phyloP scores from a whole-genome alignment of 2,888 invertebrate species.

The Sesia apiformis region DNA sequence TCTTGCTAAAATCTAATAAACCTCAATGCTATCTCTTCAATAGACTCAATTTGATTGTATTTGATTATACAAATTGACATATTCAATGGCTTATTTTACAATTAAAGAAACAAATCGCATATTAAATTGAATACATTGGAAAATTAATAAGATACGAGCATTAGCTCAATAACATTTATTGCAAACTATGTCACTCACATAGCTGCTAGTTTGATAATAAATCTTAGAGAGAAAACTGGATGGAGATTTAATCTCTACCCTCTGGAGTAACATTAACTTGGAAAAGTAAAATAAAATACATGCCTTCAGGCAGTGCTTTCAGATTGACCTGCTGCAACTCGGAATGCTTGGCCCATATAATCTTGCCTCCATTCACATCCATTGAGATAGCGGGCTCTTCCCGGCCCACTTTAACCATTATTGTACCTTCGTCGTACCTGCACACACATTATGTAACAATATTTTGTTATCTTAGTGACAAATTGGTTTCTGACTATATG shows the following conservation, averaged over 20 bases:
- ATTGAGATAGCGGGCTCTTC: slow-evolving; percentile 99
- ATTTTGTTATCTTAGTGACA: too few relatives aligned
- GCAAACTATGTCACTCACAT: too few relatives aligned
- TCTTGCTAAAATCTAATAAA: too few relatives aligned
- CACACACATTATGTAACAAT: not conserved
- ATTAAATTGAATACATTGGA: too few relatives aligned
- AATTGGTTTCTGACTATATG: too few relatives aligned
- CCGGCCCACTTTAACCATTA: slow-evolving; percentile 95
- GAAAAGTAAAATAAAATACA: slow-evolving; percentile 5
- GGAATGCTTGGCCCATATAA: slow-evolving; percentile 98
- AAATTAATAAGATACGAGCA: too few relatives aligned
- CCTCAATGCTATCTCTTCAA: too few relatives aligned
- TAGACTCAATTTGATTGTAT: too few relatives aligned
- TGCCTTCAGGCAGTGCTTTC: slow-evolving; percentile 86
- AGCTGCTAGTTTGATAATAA: not conserved
- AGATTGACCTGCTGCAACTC: slow-evolving; percentile 98
- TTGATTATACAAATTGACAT: too few relatives aligned
- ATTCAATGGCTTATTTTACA: too few relatives aligned
- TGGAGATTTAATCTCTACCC: not conserved
- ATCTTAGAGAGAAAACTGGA: not conserved
- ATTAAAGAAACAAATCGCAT: too few relatives aligned
- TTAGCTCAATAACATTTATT: too few relatives aligned
- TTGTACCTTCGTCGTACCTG: slow-evolving; percentile 96
- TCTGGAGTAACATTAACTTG: not conserved
- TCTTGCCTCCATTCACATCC: slow-evolving; percentile 98